Evolutionary conservation across 2,797 vertebrate species (phyloP).

Genomic region (Pipistrellus pygmaeus): DNA sequence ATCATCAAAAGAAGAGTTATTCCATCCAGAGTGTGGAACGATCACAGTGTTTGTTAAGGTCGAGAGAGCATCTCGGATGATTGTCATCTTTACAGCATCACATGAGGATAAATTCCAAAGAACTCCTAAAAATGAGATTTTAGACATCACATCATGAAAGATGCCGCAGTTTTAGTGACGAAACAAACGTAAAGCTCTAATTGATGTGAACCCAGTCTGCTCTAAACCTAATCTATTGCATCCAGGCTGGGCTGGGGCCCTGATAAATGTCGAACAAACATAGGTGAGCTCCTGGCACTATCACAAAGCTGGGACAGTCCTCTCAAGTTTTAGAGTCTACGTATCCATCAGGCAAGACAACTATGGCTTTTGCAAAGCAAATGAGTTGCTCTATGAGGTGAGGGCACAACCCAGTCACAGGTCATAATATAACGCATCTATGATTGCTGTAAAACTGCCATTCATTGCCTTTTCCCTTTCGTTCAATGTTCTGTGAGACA

Average conservation of each 20-base stretch:
- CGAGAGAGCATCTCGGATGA: constrained; percentile 97
- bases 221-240: constrained; percentile 8
- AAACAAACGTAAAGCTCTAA: not conserved
- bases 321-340: not conserved
- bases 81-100: constrained; percentile 98
- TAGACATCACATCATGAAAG: constrained; percentile 19
- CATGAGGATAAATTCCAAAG: constrained; percentile 99
- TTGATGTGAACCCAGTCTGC: not conserved
- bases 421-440: not conserved
- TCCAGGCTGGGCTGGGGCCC: not conserved
- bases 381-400: not conserved
- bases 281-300: not conserved
- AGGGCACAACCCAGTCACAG: not conserved
- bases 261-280: not conserved
- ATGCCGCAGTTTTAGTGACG: constrained; percentile 24
- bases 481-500: not conserved
- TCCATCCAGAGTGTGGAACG: constrained; percentile 98
- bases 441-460: not conserved
- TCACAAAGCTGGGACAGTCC: not conserved
- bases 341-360: not conserved
- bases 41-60: constrained; percentile 98
- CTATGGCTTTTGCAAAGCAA: constrained; percentile 17
- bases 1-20: constrained; percentile 95
- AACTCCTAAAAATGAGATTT: constrained; percentile 90
- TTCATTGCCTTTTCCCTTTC: not conserved